Base-by-base conservation (phyloP, 2,888 invertebrate genomes). In the Campoletis raptor region DNA sequence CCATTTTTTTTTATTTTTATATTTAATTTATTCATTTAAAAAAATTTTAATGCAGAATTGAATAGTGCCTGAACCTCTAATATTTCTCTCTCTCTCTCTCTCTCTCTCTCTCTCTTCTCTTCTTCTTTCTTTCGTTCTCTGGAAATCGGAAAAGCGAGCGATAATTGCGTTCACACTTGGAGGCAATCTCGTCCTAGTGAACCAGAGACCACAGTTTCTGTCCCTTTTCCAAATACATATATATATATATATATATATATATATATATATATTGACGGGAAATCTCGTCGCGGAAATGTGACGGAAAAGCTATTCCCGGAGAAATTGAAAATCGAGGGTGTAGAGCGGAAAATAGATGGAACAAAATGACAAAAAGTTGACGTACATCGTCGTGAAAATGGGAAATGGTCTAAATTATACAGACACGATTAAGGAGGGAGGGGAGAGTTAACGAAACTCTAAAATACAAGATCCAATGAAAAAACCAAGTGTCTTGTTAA, bases 301-400 rank as follows among this genome's bases (percentile, higher is more conserved):
- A 77, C 74, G 64, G 76, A 85, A 70, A 83, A 85, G 79, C 76
- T 30, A 83, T 85, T 79, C 79, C 70, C 79, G 52, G 45, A 79
- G 74, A 76, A 82, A 83, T 83, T 83, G 82, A 74, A 79, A 18
- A 79, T 83, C n/a, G 80, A 69, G 48, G 21, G 72, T 45, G 73
- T 24, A 10, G 78, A 24, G 48, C 0, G 36, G 42, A 54, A 54
- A 67, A 85, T 61, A 12, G 52, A 37, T 64, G 36, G 74, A 57
- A 30, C 30, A 30, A 52, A 57, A 70, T 57, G 61, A 57, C 10
- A 48, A 64, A 54, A 79, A 52, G 8, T 7, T 40, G n/a, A 12
- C 37, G 40, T 30, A 45, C n/a, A 40, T 40, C 9, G n/a, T 36
- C n/a, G 66, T n/a, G 52, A 81, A 64, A 77, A 70, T 42, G 54